Evolutionary conservation across 1,140 invertebrate species (phyloP).

Genomic region (Chironomus tepperi): DNA sequence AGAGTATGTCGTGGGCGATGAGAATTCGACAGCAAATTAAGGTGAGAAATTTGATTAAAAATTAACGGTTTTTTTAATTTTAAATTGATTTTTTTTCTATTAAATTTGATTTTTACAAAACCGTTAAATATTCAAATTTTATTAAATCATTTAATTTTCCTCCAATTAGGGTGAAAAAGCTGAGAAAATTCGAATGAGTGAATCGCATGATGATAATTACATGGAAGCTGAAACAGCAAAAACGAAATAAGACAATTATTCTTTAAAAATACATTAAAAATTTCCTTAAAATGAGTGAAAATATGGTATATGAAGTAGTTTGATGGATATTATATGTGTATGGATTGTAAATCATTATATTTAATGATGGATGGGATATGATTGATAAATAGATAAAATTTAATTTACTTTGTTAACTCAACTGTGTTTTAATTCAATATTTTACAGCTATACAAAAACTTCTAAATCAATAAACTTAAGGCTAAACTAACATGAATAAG

Average conservation of each 20-base stretch:
- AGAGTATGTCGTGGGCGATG: slow-evolving; percentile 41
- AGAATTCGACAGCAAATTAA: slow-evolving; percentile 37
- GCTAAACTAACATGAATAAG: too few relatives aligned
- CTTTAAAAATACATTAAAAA: neutral
- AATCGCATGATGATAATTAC: slow-evolving; percentile 1
- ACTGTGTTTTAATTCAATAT: too few relatives aligned
- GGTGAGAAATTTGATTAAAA: slow-evolving; percentile 28
- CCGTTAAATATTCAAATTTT: neutral
- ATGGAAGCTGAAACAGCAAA: neutral
- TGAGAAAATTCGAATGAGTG: slow-evolving; percentile 12
- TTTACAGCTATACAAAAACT: too few relatives aligned
- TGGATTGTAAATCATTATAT: neutral
- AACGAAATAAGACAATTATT: neutral
- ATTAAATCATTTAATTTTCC: neutral
- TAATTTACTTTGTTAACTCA: too few relatives aligned
- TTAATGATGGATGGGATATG: too few relatives aligned
- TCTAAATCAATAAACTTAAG: too few relatives aligned
- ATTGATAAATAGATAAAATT: too few relatives aligned
- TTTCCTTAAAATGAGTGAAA: neutral
- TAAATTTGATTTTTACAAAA: neutral
- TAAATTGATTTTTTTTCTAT: neutral
- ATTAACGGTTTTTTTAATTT: too few relatives aligned
- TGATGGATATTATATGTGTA: neutral
- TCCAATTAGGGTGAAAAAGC: neutral
- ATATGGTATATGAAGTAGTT: neutral